A percentile compares a stretch with the other conserved stretches of the same genome.
Conservation (phyloP, 2,888 invertebrate species). For the Nephrotoma flavescens region DNA sequence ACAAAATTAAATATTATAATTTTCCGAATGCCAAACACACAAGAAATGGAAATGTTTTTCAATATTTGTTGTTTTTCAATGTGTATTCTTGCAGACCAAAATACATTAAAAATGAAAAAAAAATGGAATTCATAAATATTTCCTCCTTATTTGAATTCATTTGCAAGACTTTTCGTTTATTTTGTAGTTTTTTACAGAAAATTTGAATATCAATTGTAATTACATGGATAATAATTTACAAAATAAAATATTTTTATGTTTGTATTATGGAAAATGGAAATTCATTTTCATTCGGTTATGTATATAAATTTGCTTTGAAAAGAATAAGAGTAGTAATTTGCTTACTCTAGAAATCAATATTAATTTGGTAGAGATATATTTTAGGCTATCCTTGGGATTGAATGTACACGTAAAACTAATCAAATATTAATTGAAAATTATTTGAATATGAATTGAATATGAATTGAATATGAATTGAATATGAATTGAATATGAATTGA, state of each 20-base stretch:
- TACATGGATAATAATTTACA: background rate
- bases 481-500: no score
- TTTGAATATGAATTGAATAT: no score
- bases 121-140: background rate
- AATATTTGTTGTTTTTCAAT: background rate
- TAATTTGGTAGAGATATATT: no score
- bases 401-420: no score
- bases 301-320: no score
- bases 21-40: background rate
- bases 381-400: no score
- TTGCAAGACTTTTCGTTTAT: background rate
- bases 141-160: background rate
- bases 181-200: background rate
- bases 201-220: background rate
- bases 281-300: no score
- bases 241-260: background rate
- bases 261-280: background rate
- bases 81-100: background rate
- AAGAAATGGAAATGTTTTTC: background rate
- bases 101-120: background rate
- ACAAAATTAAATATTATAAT: background rate
- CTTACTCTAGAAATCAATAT: no score
- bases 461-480: no score
- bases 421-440: no score
- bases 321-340: no score